phyloP scores from a whole-genome alignment of 1,140 invertebrate species.

The Campodea augens region DNA sequence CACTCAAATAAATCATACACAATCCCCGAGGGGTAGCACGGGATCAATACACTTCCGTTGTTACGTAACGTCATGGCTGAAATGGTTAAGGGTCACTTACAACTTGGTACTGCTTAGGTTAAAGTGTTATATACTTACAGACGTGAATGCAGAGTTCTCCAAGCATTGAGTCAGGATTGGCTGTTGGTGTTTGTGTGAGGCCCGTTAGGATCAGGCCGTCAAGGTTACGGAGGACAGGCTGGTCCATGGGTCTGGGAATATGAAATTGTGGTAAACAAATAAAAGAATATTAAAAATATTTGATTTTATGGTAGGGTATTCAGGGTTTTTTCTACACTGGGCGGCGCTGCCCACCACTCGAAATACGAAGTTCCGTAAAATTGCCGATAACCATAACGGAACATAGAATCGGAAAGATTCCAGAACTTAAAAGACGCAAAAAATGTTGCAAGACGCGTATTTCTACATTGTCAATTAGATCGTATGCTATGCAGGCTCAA shows the following conservation, averaged over 20 bases:
- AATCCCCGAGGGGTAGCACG: constrained; percentile 88
- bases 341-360: too few relatives aligned
- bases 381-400: too few relatives aligned
- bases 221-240: constrained; percentile 66
- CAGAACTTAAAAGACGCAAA: too few relatives aligned
- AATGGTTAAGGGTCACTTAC: constrained; percentile 14
- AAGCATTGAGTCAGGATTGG: constrained; percentile 87
- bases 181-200: constrained; percentile 77
- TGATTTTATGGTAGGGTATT: too few relatives aligned
- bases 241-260: constrained; percentile 73
- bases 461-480: too few relatives aligned
- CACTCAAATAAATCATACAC: constrained; percentile 97
- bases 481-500: too few relatives aligned
- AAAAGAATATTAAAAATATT: constrained; percentile 2
- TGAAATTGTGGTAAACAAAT: constrained; percentile 13
- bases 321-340: too few relatives aligned
- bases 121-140: constrained; percentile 1
- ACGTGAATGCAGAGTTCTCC: constrained; percentile 86
- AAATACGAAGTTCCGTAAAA: too few relatives aligned
- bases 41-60: constrained; percentile 86
- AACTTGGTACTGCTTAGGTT: neutral
- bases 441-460: too few relatives aligned
- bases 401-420: too few relatives aligned
- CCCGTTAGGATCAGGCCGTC: constrained; percentile 83
- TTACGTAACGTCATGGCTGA: constrained; percentile 44